Conservation (phyloP, 2,113 vertebrate genomes). For the Corynorhinus townsendii region DNA sequence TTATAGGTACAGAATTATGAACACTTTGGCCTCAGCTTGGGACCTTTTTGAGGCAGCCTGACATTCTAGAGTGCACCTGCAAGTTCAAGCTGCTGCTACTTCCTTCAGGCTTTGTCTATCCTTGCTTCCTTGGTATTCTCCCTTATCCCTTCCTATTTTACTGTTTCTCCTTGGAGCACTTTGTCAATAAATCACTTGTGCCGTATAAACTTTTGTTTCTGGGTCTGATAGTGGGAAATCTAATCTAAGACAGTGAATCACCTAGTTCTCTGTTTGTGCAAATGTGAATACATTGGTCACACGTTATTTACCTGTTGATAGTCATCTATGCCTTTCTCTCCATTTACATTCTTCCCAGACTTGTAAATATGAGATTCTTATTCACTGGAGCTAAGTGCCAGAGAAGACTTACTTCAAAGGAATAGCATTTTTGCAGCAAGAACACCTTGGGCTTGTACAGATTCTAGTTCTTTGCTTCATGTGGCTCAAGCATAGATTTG, state of each 20-base stretch:
- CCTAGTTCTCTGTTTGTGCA: background rate
- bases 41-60: background rate
- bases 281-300: background rate
- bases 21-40: background rate
- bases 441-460: background rate
- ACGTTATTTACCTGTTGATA: background rate
- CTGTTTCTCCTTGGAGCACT: background rate
- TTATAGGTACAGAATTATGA: background rate
- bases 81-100: background rate
- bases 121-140: background rate
- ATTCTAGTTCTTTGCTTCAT: background rate
- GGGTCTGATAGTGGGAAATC: background rate
- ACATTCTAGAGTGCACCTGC: background rate
- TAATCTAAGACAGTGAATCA: background rate
- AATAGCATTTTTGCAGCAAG: constrained; percentile 25
- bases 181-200: background rate
- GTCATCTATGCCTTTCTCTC: background rate
- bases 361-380: background rate
- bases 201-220: background rate
- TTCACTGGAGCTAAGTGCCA: background rate
- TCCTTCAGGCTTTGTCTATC: background rate
- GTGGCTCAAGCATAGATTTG: constrained; percentile 20
- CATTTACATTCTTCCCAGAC: constrained; percentile 28
- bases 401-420: background rate
- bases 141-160: background rate